Conservation (phyloP, 2,888 invertebrate genomes). For the Furcula furcula region DNA sequence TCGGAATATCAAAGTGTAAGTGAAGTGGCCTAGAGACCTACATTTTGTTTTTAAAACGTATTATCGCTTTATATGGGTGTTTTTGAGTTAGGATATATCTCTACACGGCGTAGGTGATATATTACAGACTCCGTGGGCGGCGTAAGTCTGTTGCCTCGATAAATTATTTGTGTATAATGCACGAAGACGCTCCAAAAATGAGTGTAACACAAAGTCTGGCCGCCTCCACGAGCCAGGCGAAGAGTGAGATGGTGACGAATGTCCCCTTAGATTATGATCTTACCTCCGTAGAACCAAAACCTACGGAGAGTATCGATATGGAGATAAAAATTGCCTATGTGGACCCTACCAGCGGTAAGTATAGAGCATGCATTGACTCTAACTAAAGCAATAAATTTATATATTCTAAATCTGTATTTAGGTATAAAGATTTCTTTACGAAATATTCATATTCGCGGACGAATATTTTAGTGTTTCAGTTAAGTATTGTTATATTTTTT, state of each 20-base stretch:
- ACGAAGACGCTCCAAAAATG: slow-evolving; percentile 86
- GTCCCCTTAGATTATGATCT: slow-evolving; percentile 70
- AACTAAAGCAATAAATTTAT: too few relatives aligned
- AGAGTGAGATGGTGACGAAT: slow-evolving; percentile 67
- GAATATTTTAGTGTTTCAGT: too few relatives aligned
- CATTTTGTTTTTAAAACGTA: slow-evolving; percentile 81
- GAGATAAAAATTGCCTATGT: slow-evolving; percentile 84
- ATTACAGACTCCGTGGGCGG: slow-evolving; percentile 46
- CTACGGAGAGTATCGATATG: slow-evolving; percentile 75
- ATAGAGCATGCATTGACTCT: slow-evolving; percentile 11
- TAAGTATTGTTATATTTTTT: too few relatives aligned
- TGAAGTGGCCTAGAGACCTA: slow-evolving; percentile 95
- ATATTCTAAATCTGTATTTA: too few relatives aligned
- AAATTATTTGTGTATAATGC: slow-evolving; percentile 80
- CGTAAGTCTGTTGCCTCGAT: slow-evolving; percentile 59
- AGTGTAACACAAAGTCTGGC: slow-evolving; percentile 85
- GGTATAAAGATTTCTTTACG: too few relatives aligned
- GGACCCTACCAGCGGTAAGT: slow-evolving; percentile 82
- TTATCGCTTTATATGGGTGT: slow-evolving; percentile 64
- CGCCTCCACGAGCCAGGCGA: slow-evolving; percentile 82
- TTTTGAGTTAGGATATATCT: slow-evolving; percentile 82
- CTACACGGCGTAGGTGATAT: slow-evolving; percentile 69
- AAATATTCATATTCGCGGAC: too few relatives aligned
- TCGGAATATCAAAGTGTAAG: slow-evolving; percentile 90
- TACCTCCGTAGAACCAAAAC: slow-evolving; percentile 71